phyloP scores from a whole-genome alignment of 2,888 invertebrate species.

The Lordiphosa fenestrarum region DNA sequence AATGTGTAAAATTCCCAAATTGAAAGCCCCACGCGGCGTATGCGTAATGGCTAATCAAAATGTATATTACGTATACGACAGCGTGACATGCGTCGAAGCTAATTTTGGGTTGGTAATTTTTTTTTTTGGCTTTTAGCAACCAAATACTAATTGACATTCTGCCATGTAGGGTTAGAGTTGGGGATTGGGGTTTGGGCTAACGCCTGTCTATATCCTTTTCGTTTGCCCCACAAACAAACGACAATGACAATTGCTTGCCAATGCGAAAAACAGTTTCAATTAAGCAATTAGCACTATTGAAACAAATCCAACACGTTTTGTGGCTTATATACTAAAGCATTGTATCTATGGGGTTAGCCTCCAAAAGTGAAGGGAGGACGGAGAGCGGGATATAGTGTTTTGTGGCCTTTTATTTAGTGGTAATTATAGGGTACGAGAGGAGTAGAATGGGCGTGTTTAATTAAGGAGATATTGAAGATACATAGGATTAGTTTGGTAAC shows the following conservation, averaged over 20 bases:
- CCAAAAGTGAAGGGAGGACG: slow-evolving; percentile 13
- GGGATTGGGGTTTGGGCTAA: not conserved
- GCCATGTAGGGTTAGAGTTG: slow-evolving; percentile 48
- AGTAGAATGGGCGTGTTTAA: not conserved
- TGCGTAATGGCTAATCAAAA: slow-evolving; percentile 63
- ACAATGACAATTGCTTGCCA: slow-evolving; percentile 50
- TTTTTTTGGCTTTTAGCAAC: slow-evolving; percentile 71
- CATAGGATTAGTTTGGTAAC: too few species aligned
- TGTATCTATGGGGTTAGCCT: slow-evolving; percentile 58
- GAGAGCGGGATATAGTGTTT: slow-evolving; percentile 20
- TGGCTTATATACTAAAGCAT: slow-evolving; percentile 71
- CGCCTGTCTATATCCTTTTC: slow-evolving; percentile 37
- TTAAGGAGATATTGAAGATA: too few species aligned
- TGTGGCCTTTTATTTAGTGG: slow-evolving; percentile 32
- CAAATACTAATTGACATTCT: slow-evolving; percentile 73
- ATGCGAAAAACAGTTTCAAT: slow-evolving; percentile 72
- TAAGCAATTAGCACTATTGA: slow-evolving; percentile 75
- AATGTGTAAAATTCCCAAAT: slow-evolving; percentile 36
- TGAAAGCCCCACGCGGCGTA: slow-evolving; percentile 48
- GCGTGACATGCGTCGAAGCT: slow-evolving; percentile 47
- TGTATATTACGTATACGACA: slow-evolving; percentile 62
- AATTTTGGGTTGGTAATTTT: slow-evolving; percentile 42
- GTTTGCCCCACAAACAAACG: too few species aligned
- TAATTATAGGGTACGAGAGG: slow-evolving; percentile 26
- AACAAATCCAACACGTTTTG: slow-evolving; percentile 76